phyloP scores from a whole-genome alignment of 2,888 invertebrate species.

The Ametastegia equiseti region DNA sequence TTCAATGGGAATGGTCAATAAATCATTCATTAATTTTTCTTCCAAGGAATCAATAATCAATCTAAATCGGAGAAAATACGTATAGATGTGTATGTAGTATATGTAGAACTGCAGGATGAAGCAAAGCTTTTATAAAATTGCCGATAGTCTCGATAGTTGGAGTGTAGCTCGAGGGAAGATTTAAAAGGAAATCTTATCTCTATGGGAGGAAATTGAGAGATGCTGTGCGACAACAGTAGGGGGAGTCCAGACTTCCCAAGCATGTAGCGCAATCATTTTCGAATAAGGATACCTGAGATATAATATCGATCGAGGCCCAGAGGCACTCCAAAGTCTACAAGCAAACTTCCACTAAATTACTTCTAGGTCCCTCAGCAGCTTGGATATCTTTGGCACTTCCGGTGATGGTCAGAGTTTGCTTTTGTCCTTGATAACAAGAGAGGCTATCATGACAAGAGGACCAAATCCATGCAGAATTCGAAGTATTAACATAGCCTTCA shows the following conservation, averaged over 20 bases:
- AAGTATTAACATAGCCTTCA: background rate
- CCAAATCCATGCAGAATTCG: background rate
- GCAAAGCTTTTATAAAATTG: background rate
- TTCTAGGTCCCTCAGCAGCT: background rate
- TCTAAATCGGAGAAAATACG: background rate
- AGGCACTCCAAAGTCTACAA: conserved; percentile 35
- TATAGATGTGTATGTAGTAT: background rate
- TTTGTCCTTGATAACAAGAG: background rate
- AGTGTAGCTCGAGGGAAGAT: background rate
- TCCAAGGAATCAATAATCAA: background rate
- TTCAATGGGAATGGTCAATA: background rate
- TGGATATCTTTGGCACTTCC: conserved; percentile 35
- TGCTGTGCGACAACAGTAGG: conserved; percentile 24
- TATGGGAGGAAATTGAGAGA: conserved; percentile 27
- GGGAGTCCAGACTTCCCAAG: conserved; percentile 9
- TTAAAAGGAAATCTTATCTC: conserved; percentile 27
- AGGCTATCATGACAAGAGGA: background rate
- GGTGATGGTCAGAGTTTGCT: conserved; percentile 11
- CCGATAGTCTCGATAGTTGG: conserved; percentile 6
- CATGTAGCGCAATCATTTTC: conserved; percentile 32
- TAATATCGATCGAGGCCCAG: conserved; percentile 13
- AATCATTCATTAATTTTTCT: background rate
- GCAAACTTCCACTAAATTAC: conserved; percentile 31
- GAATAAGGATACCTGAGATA: conserved; percentile 17
- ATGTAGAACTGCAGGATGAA: background rate